Percentiles rank a stretch among this genome's conserved stretches.
phyloP scores from a whole-genome alignment of 2,888 invertebrate species.

The Oscheius sp. region DNA sequence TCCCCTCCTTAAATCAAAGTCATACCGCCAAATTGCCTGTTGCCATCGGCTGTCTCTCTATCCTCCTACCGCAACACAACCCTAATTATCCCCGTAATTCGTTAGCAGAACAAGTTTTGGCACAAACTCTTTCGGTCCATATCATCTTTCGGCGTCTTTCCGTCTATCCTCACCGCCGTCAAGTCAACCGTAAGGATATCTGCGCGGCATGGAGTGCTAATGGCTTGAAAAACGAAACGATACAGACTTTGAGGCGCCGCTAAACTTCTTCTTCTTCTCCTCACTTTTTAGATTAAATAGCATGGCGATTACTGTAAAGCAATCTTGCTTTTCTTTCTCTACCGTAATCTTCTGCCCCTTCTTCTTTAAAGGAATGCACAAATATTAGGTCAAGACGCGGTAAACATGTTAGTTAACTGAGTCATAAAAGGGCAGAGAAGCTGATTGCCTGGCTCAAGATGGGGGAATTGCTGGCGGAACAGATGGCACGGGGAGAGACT shows the following conservation, averaged over 20 bases:
- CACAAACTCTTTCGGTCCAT: slow-evolving; percentile 7
- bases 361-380: slow-evolving; percentile 16
- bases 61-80: too few species aligned
- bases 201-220: slow-evolving; percentile 35
- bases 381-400: slow-evolving; percentile 40
- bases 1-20: too few species aligned
- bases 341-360: slow-evolving; percentile 7
- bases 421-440: slow-evolving; percentile 33
- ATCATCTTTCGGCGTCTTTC: slow-evolving; percentile 16
- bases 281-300: not conserved
- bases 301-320: not conserved
- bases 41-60: too few species aligned
- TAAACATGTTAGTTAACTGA: slow-evolving; percentile 40
- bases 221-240: slow-evolving; percentile 26
- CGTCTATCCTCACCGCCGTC: slow-evolving; percentile 4
- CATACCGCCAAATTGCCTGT: too few species aligned
- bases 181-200: slow-evolving; percentile 24
- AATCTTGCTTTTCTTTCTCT: not conserved
- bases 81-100: too few species aligned
- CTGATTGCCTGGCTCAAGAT: slow-evolving; percentile 34
- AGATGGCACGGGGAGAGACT: slow-evolving; percentile 1
- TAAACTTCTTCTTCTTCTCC: not conserved
- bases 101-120: slow-evolving; percentile 9
- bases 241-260: slow-evolving; percentile 34
- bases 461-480: slow-evolving; percentile 1